Evolutionary conservation across 2,113 vertebrate species (phyloP).

Genomic region (Amia ocellicauda): DNA sequence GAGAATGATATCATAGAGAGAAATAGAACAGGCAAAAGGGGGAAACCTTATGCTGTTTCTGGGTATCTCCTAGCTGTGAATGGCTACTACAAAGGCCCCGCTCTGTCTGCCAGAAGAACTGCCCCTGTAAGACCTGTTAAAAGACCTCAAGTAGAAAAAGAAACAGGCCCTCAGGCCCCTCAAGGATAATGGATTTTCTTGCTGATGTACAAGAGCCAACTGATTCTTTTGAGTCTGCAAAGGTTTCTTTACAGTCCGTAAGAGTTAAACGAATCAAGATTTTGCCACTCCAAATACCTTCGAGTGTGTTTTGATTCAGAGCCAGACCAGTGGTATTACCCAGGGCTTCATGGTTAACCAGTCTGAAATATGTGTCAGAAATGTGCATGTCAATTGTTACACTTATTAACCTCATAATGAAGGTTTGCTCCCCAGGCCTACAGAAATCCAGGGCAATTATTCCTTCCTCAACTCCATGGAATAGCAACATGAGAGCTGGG

Average conservation of each 20-base stretch:
- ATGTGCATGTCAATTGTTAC: neutral
- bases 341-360: neutral
- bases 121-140: slow-evolving; percentile 6
- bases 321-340: too few relatives aligned
- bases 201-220: too few relatives aligned
- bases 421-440: neutral
- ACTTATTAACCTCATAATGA: neutral
- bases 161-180: neutral
- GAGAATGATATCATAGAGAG: slow-evolving; percentile 62
- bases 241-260: too few relatives aligned
- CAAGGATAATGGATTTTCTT: too few relatives aligned
- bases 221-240: too few relatives aligned
- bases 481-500: neutral
- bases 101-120: neutral
- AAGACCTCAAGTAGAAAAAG: neutral
- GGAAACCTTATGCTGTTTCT: slow-evolving; percentile 33
- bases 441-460: neutral
- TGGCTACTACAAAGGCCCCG: neutral
- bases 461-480: too few relatives aligned
- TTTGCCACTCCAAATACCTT: too few relatives aligned
- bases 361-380: neutral
- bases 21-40: slow-evolving; percentile 11
- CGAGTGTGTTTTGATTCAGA: too few relatives aligned
- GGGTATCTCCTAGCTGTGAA: neutral
- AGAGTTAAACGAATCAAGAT: too few relatives aligned